Evolutionary conservation across 1,140 invertebrate genomes (phyloP), one percentile per base, ranked within the genome.

Genomic region (Sarcophaga bullata): DNA sequence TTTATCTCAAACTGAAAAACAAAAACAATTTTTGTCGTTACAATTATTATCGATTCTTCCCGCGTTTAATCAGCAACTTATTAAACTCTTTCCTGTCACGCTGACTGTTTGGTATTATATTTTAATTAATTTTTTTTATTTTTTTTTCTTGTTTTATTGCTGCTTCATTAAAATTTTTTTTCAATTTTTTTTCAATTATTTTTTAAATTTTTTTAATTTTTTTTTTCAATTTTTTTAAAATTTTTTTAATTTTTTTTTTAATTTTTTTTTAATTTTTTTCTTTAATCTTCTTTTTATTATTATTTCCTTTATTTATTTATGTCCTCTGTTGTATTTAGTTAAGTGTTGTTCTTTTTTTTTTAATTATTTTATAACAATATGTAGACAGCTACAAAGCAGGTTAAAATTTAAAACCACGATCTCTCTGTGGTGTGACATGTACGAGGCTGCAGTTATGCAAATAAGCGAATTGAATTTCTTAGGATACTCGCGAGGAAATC

Each of bases 391-490:
- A 37, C n/a, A 37, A 1, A 37, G 25, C 25, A 37, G n/a, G 25
- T 37, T 37, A 37, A 37, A 37, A 2, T 37, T 37, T 37, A 37
- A 37, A 48, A 49, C n/a, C 37, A 17, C 8, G 50, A 78, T 48
- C 75, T 19, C 75, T 50, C n/a, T n/a, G n/a, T n/a, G 25, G n/a
- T 37, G 25, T 37, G 25, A 78, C 75, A 19, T 78, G 25, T 85
- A 85, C 85, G 86, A 81, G 83, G 86, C 86, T n/a, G n/a, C n/a
- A n/a, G 86, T 83, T 87, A 72, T 72, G 80, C 80, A 81, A 81
- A 81, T 73, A 81, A 81, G 62, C 80, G 80, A 80, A 80, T n/a
- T 80, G 80, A 87, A 86, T 86, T 78, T 78, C 50, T 11, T 19
- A 68, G n/a, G 19, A 68, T 58, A 58, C 54, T 58, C 54, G n/a